A percentile compares a stretch with the other conserved stretches of the same genome.
Evolutionary conservation across 2,113 vertebrate genomes (phyloP).

Genomic region (Antechinus stuartii): DNA sequence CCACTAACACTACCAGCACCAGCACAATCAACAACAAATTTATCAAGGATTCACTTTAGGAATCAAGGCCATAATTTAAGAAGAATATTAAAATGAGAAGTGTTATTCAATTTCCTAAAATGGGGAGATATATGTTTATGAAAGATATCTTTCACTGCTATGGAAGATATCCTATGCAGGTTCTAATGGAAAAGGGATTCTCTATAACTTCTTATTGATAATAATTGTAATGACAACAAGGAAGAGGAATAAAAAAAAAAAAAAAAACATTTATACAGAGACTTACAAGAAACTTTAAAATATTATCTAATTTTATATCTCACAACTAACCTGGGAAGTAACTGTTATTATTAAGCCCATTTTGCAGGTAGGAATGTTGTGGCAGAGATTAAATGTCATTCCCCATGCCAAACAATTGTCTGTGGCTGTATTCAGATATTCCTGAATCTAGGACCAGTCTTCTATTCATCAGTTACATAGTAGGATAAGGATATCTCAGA

Average conservation of each 20-base stretch:
- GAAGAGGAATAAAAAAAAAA: neutral
- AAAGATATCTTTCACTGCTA: neutral
- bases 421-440: neutral
- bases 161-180: neutral
- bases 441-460: neutral
- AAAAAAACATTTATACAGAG: neutral
- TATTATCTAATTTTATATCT: neutral
- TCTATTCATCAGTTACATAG: neutral
- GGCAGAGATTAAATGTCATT: neutral
- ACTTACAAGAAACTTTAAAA: neutral
- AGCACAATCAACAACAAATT: neutral
- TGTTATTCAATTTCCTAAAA: neutral
- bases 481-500: neutral
- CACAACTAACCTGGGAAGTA: neutral
- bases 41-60: neutral
- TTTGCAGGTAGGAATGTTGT: neutral
- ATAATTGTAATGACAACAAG: neutral
- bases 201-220: neutral
- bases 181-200: neutral
- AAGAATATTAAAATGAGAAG: neutral
- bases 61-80: neutral
- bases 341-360: neutral
- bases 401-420: neutral
- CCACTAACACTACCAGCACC: neutral
- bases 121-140: neutral